phyloP scores from a whole-genome alignment of 1,140 invertebrate species.

The Formica exsecta region DNA sequence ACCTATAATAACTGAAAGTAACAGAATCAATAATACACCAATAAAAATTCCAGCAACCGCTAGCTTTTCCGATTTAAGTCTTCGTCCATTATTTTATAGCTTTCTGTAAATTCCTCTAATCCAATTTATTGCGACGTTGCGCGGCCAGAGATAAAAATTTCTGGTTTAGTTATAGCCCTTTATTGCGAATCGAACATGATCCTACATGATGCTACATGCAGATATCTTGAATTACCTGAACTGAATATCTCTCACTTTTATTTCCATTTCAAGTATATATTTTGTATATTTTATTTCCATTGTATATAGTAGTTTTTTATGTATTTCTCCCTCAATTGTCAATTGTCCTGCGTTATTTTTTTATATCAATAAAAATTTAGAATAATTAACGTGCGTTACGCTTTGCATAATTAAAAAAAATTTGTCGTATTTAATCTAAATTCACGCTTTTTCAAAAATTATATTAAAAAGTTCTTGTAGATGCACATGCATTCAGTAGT shows the following conservation, averaged over 20 bases:
- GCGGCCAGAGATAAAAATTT: constrained; percentile 75
- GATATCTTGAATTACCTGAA: constrained; percentile 20
- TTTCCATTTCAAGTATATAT: background rate
- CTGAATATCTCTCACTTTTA: constrained; percentile 37
- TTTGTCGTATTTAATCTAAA: background rate
- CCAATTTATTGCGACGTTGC: constrained; percentile 77
- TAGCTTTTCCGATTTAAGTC: constrained; percentile 66
- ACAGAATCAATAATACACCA: background rate
- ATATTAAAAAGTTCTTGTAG: background rate
- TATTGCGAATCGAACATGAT: constrained; percentile 62
- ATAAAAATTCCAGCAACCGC: constrained; percentile 15
- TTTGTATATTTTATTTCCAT: constrained; percentile 18
- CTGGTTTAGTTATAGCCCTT: constrained; percentile 62
- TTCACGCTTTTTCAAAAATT: background rate
- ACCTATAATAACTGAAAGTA: background rate
- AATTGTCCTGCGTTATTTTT: background rate
- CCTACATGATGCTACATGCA: background rate
- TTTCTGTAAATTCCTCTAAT: constrained; percentile 75
- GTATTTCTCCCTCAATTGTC: too few relatives aligned
- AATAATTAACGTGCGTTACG: background rate
- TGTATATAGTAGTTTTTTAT: background rate
- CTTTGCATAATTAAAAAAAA: background rate
- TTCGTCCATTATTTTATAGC: constrained; percentile 44
- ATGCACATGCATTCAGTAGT: background rate
- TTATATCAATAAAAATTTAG: background rate